Base-by-base conservation (phyloP, 92 coral and sea anemone species). In the Anthopleura xanthogrammica region DNA sequence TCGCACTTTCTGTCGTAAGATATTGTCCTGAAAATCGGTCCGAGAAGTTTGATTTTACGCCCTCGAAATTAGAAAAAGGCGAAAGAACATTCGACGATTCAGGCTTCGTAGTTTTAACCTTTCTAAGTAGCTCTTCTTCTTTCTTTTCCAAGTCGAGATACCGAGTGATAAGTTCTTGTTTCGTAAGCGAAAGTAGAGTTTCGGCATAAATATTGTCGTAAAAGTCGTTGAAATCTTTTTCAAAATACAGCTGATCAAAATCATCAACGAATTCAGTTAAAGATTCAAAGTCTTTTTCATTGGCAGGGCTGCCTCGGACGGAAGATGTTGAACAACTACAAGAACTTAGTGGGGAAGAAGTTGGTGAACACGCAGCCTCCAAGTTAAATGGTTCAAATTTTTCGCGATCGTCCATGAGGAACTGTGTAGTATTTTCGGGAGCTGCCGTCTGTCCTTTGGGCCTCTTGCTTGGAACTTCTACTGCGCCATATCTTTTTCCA, bases 401-500 rank as follows among this genome's bases (percentile, higher is more conserved):
- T 66, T 94, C 97, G 77, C 91, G 89, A 75, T 96, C 99, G 86
- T 88, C 98, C 92, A 96, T 96, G 77, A 96, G 85, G 84, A 96
- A 96, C 78, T 96, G 99, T 40, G 99, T 96, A 10, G 99, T 96
- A 52, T 96, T 96, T 86, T 91, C 94, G 13, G 99, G 99, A 41
- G 99, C 99, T 50, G 92, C 90, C 39, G 88, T 89, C 77, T 88
- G 89, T 79, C 87, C 86, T 82, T 79, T 55, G 43, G 78, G 19
- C 77, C 76, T 83, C 83, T 91, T 83, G 87, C 60, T 52, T 84
- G 98, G 82, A 84, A 87, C 58, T 80, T 50, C 71, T 83, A 90
- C 7, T 39, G 77, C 2, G n/a, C 57, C 70, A 24, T 46, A 3
- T 80, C 87, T 73, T 56, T 70, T 40, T 41, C n/a, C 29, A n/a